phyloP scores from a whole-genome alignment of 2,797 vertebrate species.

The Sylvilagus floridanus region DNA sequence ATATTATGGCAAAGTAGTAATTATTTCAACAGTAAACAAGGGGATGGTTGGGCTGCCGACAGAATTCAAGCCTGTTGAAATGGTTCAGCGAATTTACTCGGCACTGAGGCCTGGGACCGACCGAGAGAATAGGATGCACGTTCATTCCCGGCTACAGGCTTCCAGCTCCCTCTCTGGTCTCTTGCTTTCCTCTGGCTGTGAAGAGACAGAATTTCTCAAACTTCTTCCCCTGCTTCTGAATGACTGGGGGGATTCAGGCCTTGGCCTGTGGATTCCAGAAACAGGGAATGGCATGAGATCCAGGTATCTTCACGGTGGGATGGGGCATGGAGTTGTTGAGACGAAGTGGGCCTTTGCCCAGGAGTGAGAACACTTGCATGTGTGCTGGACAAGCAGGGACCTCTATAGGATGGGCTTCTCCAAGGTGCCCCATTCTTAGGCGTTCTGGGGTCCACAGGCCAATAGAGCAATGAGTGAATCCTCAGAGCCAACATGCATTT shows the following conservation, averaged over 20 bases:
- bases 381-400: background rate
- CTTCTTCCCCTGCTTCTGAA: background rate
- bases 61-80: slow-evolving; percentile 86
- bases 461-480: background rate
- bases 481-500: background rate
- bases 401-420: background rate
- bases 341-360: background rate
- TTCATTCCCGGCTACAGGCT: background rate
- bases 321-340: background rate
- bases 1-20: slow-evolving; percentile 92
- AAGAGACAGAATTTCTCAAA: background rate
- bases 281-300: no score
- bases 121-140: slow-evolving; percentile 42
- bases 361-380: background rate
- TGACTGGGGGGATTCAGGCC: background rate
- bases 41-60: slow-evolving; percentile 88
- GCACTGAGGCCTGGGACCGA: slow-evolving; percentile 43
- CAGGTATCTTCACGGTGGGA: no score
- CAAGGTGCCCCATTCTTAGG: background rate
- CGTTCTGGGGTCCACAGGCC: background rate
- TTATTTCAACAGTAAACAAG: slow-evolving; percentile 92
- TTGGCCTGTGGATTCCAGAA: background rate
- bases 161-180: background rate
- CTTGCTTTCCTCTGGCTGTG: background rate
- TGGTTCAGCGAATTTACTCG: slow-evolving; percentile 82